phyloP scores from a whole-genome alignment of 1,140 invertebrate species.

The Linepithema humile region DNA sequence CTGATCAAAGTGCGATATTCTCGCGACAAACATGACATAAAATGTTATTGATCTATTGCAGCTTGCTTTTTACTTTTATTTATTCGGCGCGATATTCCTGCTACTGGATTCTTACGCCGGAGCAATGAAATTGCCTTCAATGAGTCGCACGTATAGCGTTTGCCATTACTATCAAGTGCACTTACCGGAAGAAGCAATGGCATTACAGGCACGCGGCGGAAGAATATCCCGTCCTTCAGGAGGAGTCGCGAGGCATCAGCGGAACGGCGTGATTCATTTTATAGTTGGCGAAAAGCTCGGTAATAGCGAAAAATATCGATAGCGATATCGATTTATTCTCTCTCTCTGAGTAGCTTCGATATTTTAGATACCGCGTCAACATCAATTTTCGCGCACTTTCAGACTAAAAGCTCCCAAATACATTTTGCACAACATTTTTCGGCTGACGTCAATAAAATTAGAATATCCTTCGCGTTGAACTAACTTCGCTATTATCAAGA shows the following conservation, averaged over 20 bases:
- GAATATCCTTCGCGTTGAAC: background rate
- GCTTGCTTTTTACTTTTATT: constrained; percentile 60
- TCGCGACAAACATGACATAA: background rate
- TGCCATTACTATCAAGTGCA: constrained; percentile 61
- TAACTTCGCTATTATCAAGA: constrained; percentile 14
- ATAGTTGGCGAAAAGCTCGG: constrained; percentile 6
- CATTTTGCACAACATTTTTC: background rate
- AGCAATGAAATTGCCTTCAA: background rate
- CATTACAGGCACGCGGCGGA: background rate
- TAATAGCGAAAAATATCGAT: background rate
- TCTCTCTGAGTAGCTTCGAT: background rate
- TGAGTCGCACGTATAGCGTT: background rate
- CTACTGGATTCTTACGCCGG: constrained; percentile 55
- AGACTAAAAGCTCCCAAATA: constrained; percentile 9
- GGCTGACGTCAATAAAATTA: background rate
- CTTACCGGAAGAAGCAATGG: constrained; percentile 51
- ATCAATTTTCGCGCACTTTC: background rate
- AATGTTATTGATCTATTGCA: constrained; percentile 57
- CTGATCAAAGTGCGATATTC: background rate
- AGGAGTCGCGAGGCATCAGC: background rate
- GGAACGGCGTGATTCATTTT: constrained; percentile 55
- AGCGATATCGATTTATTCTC: background rate
- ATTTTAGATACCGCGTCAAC: background rate
- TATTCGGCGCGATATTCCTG: constrained; percentile 60
- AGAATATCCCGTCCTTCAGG: background rate